Evolutionary conservation across 2,797 vertebrate genomes (phyloP).

Genomic region (Peromyscus eremicus): DNA sequence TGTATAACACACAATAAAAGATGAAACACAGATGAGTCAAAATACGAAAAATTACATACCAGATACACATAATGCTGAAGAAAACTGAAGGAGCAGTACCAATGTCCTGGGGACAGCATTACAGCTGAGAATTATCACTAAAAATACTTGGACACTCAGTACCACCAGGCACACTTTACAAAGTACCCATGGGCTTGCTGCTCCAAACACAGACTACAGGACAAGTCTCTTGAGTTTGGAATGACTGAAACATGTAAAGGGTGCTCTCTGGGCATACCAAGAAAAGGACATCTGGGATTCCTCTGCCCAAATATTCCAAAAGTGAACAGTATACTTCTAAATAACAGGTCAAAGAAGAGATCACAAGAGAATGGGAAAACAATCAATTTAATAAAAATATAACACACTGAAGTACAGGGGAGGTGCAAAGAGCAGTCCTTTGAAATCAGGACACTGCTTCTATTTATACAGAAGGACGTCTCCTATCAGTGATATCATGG

Average conservation of each 20-base stretch:
- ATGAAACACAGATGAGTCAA: not conserved
- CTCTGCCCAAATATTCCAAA: not conserved
- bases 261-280: not conserved
- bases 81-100: not conserved
- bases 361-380: not conserved
- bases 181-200: too few relatives aligned
- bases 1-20: not conserved
- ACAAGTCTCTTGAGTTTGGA: not conserved
- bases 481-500: too few relatives aligned
- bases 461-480: not conserved
- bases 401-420: not conserved
- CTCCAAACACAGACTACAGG: too few relatives aligned
- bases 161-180: not conserved
- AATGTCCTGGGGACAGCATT: not conserved
- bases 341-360: not conserved
- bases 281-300: not conserved
- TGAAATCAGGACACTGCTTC: not conserved
- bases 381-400: not conserved
- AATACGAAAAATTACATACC: not conserved
- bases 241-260: not conserved
- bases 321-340: not conserved
- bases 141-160: too few relatives aligned
- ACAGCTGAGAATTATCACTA: not conserved
- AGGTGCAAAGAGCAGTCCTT: not conserved
- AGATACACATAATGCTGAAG: not conserved